These are phyloP conservation scores for Anthopleura xanthogrammica DNA, from an alignment of 92 coral and sea anemone genomes.

Conservation along the genomic window DNA sequence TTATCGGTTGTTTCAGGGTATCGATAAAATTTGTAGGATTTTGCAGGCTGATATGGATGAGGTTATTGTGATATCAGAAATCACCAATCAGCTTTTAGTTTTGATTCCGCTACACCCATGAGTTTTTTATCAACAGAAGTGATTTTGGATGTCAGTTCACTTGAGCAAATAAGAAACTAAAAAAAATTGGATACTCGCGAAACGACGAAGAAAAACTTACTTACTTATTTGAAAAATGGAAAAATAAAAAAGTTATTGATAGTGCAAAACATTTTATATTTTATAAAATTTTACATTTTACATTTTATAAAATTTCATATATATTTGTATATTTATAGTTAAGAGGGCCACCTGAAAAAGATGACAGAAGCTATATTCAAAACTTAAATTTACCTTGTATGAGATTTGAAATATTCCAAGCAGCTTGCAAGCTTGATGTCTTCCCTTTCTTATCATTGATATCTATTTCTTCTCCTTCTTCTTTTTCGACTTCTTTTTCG, in stretches of 20 bases:
- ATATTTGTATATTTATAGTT: no score
- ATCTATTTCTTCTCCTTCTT: slow-evolving; percentile 28
- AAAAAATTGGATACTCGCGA: background rate
- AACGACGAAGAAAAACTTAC: no score
- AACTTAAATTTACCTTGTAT: slow-evolving; percentile 72
- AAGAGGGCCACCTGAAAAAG: no score
- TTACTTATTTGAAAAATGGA: no score
- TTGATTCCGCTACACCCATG: background rate
- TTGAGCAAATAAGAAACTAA: background rate
- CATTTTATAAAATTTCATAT: no score
- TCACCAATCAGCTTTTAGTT: no score
- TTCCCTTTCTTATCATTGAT: slow-evolving; percentile 47
- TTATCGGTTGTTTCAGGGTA: no score
- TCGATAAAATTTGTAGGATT: background rate
- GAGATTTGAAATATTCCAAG: slow-evolving; percentile 91
- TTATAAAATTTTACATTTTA: no score
- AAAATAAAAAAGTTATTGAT: no score
- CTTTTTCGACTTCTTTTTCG: slow-evolving; percentile 5
- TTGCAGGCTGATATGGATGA: background rate
- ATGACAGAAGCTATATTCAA: no score
- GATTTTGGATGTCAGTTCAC: background rate
- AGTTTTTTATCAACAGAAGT: background rate
- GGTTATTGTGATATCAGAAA: background rate
- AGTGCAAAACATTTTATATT: no score
- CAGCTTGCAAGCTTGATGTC: slow-evolving; percentile 88